Evolutionary conservation across 1,140 invertebrate species (phyloP), one percentile per base, ranked within the genome.

Genomic region (Wiebesia pumilae): DNA sequence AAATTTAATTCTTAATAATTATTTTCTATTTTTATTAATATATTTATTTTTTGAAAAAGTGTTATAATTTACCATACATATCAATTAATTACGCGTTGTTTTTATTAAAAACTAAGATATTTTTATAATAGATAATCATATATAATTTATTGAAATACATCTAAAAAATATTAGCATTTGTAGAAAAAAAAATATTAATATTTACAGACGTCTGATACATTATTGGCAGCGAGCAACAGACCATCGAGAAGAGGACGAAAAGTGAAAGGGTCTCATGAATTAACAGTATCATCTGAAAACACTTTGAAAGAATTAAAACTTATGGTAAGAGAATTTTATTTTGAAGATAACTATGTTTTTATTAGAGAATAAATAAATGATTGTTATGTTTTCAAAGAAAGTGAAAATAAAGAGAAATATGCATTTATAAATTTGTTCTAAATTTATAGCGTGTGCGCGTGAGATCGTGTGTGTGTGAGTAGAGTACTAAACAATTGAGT

Each of bases 271-370:
- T 93, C 92, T 24, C 92, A 93, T 82, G 92, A 93, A 71, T 88
- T 94, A 12, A 93, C 93, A 87, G 93, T 94, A 30, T 93, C 93
- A 21, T 94, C 93, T 3, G 90, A 91, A 77, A 92, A 92, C 75
- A 93, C 93, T 6, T 86, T 94, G n/a, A 93, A 92, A 77, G 92
- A 93, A 62, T 90, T 94, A 16, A 94, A 94, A 90, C 89, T 93
- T 40, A 92, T 93, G 93, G 93, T 94, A 87, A 90, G 91, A 54
- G 27, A 30, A 71, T 83, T 51, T 43, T 54, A 38, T 19, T 51
- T 69, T 81, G n/a, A 27, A 3, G 6, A 65, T 65, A n/a, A 30
- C 43, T 47, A n/a, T 47, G 6, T 47, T 47, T 47, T 47, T 47
- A 47, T 47, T 47, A 47, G 14, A 47, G 6, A 47, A 47, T 47